Base-by-base conservation (phyloP, 2,797 vertebrate genomes). In the Lepidocolaptes lacrymiger region DNA sequence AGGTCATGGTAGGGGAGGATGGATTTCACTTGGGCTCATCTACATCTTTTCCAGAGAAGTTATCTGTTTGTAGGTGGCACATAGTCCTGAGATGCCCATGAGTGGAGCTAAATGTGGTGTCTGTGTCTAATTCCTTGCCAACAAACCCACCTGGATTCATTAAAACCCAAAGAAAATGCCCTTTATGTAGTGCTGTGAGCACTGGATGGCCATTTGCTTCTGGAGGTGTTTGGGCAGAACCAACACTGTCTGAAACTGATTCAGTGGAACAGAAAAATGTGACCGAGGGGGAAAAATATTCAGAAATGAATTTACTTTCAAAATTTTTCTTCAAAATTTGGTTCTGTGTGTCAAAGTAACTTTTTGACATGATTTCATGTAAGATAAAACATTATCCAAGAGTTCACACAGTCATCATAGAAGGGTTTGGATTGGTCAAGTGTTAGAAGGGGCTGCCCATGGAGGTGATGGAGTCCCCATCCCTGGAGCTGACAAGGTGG, bases 311-410 rank as follows among this genome's bases (percentile, higher is more conserved):
- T 28, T 66, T 34, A 1, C 7, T 69, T 54, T 2, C 12, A 21
- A 0, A 19, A 32, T 72, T 59, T 71, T 62, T 30, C 39, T 34
- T 72, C 17, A 24, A 14, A 19, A 5, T 51, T 36, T 52, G 2
- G 26, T 37, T 51, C 7, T 48, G 22, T 24, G 9, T 7, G 12
- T 16, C 43, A 11, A 19, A 66, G 20, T 9, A 62, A 68, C 5
- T 24, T 52, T 75, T 13, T 44, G 37, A 4, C 0, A 0, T 1
- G 1, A 39, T 67, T 83, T 83, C 23, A 4, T 12, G 7, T 20
- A 20, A 36, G 17, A 32, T 5, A 51, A 34, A 46, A 16, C 24
- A 27, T 48, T 9, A 44, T 19, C 4, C 14, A 10, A 20, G 44
- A 46, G 6, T 49, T 74, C 30, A 34, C 1, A 5, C n/a, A 52